Evolutionary conservation across 2,888 invertebrate species (phyloP).

Genomic region (Muscina levida): DNA sequence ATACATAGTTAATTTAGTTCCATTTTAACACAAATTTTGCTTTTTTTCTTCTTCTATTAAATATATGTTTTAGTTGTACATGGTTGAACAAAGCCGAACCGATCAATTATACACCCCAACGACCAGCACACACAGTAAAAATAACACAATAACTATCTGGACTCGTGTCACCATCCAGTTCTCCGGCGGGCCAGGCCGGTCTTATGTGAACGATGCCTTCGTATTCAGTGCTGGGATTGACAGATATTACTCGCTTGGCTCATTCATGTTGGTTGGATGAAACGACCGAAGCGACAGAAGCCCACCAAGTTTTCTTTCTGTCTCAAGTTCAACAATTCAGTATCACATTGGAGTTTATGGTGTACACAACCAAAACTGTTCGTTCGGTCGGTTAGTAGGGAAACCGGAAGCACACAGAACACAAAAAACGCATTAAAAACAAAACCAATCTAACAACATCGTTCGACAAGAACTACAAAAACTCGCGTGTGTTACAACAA

Average conservation of each 20-base stretch:
- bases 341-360: conserved; percentile 57
- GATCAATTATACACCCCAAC: too few species aligned
- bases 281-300: conserved; percentile 48
- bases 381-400: conserved; percentile 4
- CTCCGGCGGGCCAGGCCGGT: too few species aligned
- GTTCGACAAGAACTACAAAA: neutral
- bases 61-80: too few species aligned
- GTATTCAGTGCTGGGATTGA: neutral
- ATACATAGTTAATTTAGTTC: too few species aligned
- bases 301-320: conserved; percentile 49
- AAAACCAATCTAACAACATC: neutral
- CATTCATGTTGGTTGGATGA: conserved; percentile 14
- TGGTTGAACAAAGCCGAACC: too few species aligned
- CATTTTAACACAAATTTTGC: too few species aligned
- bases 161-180: too few species aligned
- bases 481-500: conserved; percentile 10
- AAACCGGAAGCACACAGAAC: conserved; percentile 15
- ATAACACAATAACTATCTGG: too few species aligned
- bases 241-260: neutral
- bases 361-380: conserved; percentile 30
- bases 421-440: too few species aligned
- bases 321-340: conserved; percentile 59
- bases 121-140: too few species aligned
- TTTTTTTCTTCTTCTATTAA: too few species aligned
- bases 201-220: too few species aligned